Conservation (phyloP, 2,113 vertebrate genomes). For the Hymenochirus boettgeri region DNA sequence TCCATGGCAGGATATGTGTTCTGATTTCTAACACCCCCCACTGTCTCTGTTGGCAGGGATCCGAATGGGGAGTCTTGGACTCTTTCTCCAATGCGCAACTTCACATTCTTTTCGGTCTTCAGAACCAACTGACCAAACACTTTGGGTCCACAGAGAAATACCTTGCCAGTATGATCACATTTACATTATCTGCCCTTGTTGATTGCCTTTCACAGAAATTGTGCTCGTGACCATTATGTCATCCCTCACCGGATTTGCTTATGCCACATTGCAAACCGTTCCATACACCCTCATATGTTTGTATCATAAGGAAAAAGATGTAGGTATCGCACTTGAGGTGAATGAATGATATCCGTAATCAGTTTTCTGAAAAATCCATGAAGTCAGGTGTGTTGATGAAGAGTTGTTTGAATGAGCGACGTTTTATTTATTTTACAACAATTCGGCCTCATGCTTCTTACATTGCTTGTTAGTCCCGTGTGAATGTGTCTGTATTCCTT, state of each 20-base stretch:
- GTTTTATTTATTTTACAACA: too few relatives aligned
- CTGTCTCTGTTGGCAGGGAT: constrained; percentile 64
- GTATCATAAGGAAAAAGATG: constrained; percentile 78
- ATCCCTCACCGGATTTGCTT: constrained; percentile 73
- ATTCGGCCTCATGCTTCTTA: too few relatives aligned
- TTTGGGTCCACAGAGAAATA: constrained; percentile 68
- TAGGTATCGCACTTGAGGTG: too few relatives aligned
- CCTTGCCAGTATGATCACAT: constrained; percentile 70
- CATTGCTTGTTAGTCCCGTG: too few relatives aligned
- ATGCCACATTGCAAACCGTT: constrained; percentile 77
- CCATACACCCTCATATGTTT: constrained; percentile 77
- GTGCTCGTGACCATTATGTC: constrained; percentile 68
- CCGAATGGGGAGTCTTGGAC: constrained; percentile 79
- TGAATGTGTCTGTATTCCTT: too few relatives aligned
- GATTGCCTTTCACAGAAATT: constrained; percentile 74
- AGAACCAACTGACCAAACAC: constrained; percentile 71
- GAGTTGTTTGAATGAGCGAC: too few relatives aligned
- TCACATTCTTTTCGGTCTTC: constrained; percentile 75
- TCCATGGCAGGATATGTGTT: too few relatives aligned
- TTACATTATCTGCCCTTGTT: constrained; percentile 63
- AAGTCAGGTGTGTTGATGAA: too few relatives aligned
- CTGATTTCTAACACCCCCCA: too few relatives aligned
- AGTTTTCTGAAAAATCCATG: too few relatives aligned
- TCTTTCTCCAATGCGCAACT: constrained; percentile 78
- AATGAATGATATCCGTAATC: too few relatives aligned